phyloP scores from a whole-genome alignment of 2,888 invertebrate species.

The Octonoba sinensis region DNA sequence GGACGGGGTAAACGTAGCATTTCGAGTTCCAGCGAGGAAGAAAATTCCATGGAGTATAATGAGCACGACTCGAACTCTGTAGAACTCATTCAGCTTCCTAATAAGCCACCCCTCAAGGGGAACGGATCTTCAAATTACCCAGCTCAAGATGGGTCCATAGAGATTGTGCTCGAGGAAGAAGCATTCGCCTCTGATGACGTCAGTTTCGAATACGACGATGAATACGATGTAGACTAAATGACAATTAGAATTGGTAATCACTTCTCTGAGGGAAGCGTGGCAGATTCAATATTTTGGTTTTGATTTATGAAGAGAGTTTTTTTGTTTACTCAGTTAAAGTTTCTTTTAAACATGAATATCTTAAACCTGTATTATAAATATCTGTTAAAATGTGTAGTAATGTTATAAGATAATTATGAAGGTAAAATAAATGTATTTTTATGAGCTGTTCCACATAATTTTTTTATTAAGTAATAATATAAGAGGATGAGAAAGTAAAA shows the following conservation, averaged over 20 bases:
- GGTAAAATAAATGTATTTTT: too few relatives aligned
- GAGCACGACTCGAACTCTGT: neutral
- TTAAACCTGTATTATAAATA: too few relatives aligned
- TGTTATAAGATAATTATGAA: too few relatives aligned
- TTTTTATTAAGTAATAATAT: too few relatives aligned
- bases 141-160: neutral
- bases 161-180: constrained; percentile 23
- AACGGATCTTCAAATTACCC: constrained; percentile 11
- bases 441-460: too few relatives aligned
- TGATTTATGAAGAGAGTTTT: neutral
- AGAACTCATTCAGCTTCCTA: constrained; percentile 6
- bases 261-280: neutral
- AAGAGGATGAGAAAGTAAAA: too few relatives aligned
- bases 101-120: neutral
- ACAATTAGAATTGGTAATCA: neutral
- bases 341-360: too few relatives aligned
- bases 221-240: constrained; percentile 1
- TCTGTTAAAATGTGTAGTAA: too few relatives aligned
- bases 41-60: constrained; percentile 12
- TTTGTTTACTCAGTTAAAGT: too few relatives aligned
- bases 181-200: constrained; percentile 1
- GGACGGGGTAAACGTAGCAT: constrained; percentile 25
- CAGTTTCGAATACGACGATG: neutral
- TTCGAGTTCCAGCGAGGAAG: neutral
- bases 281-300: neutral